A percentile compares a stretch with the other conserved stretches of the same genome.
phyloP scores from a whole-genome alignment of 2,888 invertebrate genomes.

The Coelopa pilipes region DNA sequence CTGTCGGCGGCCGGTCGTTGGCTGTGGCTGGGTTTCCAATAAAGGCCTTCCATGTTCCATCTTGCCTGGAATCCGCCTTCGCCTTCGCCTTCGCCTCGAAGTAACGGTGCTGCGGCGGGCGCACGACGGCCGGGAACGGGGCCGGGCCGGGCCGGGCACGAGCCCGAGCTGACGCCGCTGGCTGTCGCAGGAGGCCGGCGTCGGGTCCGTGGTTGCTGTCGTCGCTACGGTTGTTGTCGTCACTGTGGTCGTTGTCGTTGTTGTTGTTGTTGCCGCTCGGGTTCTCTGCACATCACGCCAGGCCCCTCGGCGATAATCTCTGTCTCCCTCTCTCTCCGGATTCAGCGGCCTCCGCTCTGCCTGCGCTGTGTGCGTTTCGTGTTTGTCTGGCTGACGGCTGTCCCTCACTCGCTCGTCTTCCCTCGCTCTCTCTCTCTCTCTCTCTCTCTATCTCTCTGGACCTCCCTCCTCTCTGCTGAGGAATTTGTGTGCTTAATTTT shows the following conservation, averaged over 20 bases:
- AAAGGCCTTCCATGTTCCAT: no score
- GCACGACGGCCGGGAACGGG: no score
- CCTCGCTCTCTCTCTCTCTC: neutral
- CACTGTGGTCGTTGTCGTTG: conserved; percentile 6
- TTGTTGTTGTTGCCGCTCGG: neutral
- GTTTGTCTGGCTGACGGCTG: neutral
- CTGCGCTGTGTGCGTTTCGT: conserved; percentile 10
- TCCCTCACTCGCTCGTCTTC: neutral
- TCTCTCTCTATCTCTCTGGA: conserved; percentile 2
- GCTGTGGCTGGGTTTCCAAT: no score
- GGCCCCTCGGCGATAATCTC: conserved; percentile 19
- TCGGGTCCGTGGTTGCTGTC: no score
- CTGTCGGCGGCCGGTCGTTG: no score
- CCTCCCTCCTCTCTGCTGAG: conserved; percentile 7
- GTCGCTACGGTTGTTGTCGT: neutral
- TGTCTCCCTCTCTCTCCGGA: neutral
- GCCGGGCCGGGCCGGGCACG: no score
- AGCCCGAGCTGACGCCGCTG: no score
- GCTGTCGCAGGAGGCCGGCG: no score
- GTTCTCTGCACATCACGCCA: conserved; percentile 31
- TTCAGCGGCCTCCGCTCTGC: neutral
- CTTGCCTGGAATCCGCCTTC: no score
- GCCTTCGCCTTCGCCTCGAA: no score
- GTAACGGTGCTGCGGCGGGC: no score
- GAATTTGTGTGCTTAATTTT: conserved; percentile 27